phyloP scores from a whole-genome alignment of 2,888 invertebrate species.

The Macrosiphum euphorbiae region DNA sequence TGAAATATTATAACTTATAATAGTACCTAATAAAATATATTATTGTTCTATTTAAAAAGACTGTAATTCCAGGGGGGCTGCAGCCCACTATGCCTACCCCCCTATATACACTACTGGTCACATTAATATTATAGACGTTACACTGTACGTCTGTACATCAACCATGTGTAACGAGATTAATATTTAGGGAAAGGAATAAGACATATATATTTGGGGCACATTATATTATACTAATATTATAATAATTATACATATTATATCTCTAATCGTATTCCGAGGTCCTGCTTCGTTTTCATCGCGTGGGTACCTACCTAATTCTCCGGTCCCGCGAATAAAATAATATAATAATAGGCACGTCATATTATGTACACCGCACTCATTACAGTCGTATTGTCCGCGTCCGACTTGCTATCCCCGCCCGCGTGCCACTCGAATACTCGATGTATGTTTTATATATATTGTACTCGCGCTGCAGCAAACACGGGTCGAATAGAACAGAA shows the following conservation, averaged over 20 bases:
- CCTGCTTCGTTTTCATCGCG: background rate
- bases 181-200: background rate
- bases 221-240: background rate
- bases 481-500: conserved; percentile 42
- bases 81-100: too few species aligned
- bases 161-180: conserved; percentile 9
- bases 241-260: background rate
- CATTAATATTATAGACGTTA: background rate
- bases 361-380: background rate
- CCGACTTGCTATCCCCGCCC: background rate
- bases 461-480: background rate
- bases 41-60: too few species aligned
- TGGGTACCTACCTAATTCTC: background rate
- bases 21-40: too few species aligned
- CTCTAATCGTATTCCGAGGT: background rate
- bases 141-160: background rate
- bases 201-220: background rate
- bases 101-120: too few species aligned
- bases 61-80: too few species aligned
- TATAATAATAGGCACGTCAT: background rate
- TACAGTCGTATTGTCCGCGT: conserved; percentile 55
- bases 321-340: background rate
- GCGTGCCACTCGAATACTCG: too few species aligned
- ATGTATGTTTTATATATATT: background rate
- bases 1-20: too few species aligned